Evolutionary conservation across 2,888 invertebrate genomes (phyloP), one percentile per base, ranked within the genome.

Genomic region (Diadegma fenestrale): DNA sequence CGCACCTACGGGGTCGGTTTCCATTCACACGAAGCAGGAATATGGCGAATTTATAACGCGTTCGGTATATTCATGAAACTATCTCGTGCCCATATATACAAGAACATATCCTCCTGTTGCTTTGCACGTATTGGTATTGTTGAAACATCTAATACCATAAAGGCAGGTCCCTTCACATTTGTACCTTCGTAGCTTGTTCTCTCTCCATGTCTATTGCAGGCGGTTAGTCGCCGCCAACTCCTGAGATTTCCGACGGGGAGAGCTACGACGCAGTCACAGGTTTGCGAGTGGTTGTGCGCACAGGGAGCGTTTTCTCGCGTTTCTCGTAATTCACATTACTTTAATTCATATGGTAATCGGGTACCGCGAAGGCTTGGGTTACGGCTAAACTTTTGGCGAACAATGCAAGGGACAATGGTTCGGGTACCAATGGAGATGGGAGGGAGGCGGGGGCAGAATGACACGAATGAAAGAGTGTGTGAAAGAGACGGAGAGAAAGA

Each of bases 271-370:
- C 58, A 19, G 48, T 22, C 54, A n/a, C n/a, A 37, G 45, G 45
- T 54, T 54, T 30, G 61, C 71, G 58, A 61, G 19, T 58, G 58
- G 80, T 64, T 41, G 22, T 26, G 54, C 17, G 54, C n/a, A 75
- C 66, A 81, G 83, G 72, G 79, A 68, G 58, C 79, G 69, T 72
- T 80, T 33, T 80, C 76, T 73, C 77, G 81, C 76, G 69, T 73
- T 81, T 84, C 83, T 85, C 96, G 96, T 96, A 96, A 96, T 96
- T 96, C 96, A 96, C 95, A 93, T 95, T 95, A 96, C 96, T 96
- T 96, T 96, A 96, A 96, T 96, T 96, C 96, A 96, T 96, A 97
- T 96, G 96, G 96, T 96, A 96, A 96, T 96, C 95, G 95, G 95
- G 94, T 85, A 88, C 87, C 88, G 88, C 84, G 87, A 84, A 89